Percentiles rank a stretch among this genome's conserved stretches.
Conservation (phyloP, 2,113 vertebrate species). For the Ceyx margarethae region DNA sequence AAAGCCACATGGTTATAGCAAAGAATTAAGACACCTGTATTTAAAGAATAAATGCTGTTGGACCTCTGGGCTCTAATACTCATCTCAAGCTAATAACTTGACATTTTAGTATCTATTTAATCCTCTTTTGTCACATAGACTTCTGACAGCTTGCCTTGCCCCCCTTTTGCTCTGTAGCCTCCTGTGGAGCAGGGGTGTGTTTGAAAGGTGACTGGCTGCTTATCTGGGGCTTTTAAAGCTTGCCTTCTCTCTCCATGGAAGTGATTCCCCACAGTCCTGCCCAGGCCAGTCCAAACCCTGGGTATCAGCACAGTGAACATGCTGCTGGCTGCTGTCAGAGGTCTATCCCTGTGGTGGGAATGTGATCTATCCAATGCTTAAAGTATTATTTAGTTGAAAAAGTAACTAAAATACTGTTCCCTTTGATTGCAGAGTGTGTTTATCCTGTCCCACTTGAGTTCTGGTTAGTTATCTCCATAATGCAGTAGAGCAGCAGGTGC, state of each 20-base stretch:
- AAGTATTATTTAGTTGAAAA: accelerated
- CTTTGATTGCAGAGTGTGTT: not conserved
- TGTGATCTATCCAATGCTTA: accelerated
- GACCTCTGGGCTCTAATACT: not conserved
- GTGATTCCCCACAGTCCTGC: not conserved
- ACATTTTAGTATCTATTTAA: not conserved
- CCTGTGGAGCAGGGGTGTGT: accelerated
- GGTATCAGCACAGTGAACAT: not conserved
- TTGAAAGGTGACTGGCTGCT: accelerated
- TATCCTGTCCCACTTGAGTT: not conserved
- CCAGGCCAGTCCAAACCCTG: not conserved
- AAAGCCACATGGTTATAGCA: accelerated
- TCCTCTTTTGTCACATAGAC: not conserved
- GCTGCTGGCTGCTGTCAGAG: not conserved
- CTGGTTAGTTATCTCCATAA: accelerated
- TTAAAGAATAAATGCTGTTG: not conserved
- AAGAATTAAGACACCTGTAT: not conserved
- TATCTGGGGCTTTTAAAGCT: not conserved
- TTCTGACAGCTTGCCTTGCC: not conserved
- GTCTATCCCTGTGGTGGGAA: accelerated
- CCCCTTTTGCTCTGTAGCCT: not conserved
- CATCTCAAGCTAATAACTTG: not conserved
- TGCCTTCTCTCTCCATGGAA: not conserved
- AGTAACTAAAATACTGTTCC: not conserved
- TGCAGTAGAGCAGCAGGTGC: not conserved